Evolutionary conservation across 2,888 invertebrate genomes (phyloP), one percentile per base, ranked within the genome.

Genomic region (Ormyrus nitidulus): DNA sequence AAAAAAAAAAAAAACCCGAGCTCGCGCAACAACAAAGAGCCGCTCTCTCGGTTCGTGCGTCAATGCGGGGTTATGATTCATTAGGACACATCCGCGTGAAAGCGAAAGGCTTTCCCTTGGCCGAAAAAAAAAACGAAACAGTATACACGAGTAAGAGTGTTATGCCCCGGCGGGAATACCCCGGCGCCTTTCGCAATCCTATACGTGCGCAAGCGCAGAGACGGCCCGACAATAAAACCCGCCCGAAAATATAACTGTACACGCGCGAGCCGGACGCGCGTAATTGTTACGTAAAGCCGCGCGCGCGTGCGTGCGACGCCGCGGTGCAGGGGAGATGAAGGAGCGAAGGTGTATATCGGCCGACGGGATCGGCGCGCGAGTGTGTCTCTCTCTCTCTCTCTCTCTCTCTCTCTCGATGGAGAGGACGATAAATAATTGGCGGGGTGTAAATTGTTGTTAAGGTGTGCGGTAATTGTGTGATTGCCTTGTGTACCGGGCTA

Each of bases 41-140:
- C 44, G 19, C 19, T 19, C 19, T 19, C 19, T 19, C 19, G 19
- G n/a, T 5, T n/a, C 66, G 71, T 72, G 76, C 80, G 80, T 77
- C 71, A 76, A 68, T 69, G 75, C 19, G 48, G 61, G 51, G 58
- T 70, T 59, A 59, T 80, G 80, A 80, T 77, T 77, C 80, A 80
- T 69, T 58, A 73, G 49, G 5, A 3, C 46, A 69, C 69, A 69
- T 71, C 71, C 80, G 76, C 54, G 77, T 65, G 80, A 81, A 81
- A 81, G 80, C 77, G 80, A 81, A 81, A 81, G 80, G 80, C 77
- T 81, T 81, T 81, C 74, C 80, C 73, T 48, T 46, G 13, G 59
- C 13, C 56, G 19, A 19, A 49, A 19, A 46, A 75, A 75, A 6
- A 13, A 58, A 46, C n/a, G 48, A 62, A n/a, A 19, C 56, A 61